Evolutionary conservation across 2,113 vertebrate genomes (phyloP), one percentile per base, ranked within the genome.

Genomic region (Piaya cayana): DNA sequence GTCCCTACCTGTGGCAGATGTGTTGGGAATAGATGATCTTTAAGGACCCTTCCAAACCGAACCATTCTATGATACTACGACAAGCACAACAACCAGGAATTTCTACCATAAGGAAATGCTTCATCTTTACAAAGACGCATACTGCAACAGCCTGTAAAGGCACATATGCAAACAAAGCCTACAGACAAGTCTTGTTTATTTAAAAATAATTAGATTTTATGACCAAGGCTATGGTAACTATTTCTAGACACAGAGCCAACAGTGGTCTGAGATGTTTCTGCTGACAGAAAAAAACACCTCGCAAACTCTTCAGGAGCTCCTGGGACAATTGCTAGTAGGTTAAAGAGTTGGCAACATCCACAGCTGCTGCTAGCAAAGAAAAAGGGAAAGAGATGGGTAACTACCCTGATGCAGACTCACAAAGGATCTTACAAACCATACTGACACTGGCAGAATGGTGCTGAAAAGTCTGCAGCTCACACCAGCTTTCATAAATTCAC

Each of bases 391-490:
- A 8, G 37, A 53, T 45, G 11, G 18, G 27, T 76, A 42, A 8
- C 65, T 15, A 27, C 20, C 16, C 8, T 12, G 32, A 67, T 34
- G 78, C 20, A 22, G 43, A 82, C 0, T 1, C 47, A 58, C 42
- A 50, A 3, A 68, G 52, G 37, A n/a, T 42, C 53, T 60, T 32
- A 59, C 34, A 85, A 78, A 63, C 20, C 34, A 22, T 6, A 39
- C 42, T n/a, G n/a, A n/a, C n/a, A n/a, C n/a, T n/a, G n/a, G n/a
- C n/a, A n/a, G n/a, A n/a, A n/a, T n/a, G n/a, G n/a, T n/a, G n/a
- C n/a, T n/a, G n/a, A n/a, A n/a, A 21, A 1, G 1, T 36, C 1
- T 27, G 60, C 81, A 65, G 72, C 16, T 32, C 4, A 1, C 3
- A 4, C 11, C 59, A 86, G 39, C 15, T 23, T 60, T n/a, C 2